These are phyloP conservation scores for Pyrochroa serraticornis DNA, from an alignment of 2,888 invertebrate genomes.

Conservation along the genomic window DNA sequence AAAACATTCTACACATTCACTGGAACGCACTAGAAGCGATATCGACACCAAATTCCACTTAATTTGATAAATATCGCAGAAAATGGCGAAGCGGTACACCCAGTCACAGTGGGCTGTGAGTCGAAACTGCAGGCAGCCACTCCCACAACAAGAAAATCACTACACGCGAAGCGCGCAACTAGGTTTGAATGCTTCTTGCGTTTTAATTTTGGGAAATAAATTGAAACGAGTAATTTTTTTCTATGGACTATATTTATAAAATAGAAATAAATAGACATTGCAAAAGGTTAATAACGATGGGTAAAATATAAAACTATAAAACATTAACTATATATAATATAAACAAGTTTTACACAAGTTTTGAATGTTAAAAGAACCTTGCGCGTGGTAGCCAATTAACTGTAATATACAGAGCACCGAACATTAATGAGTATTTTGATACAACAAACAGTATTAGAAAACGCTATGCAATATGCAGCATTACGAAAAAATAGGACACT, in stretches of 20 bases:
- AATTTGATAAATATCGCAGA: conserved; percentile 37
- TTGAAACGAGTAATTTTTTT: too few relatives aligned
- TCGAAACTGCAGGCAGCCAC: conserved; percentile 35
- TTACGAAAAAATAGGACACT: conserved; percentile 14
- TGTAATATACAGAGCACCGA: conserved; percentile 24
- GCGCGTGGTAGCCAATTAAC: conserved; percentile 4
- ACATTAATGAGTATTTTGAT: conserved; percentile 18
- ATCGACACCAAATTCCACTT: background rate
- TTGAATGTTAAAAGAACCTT: conserved; percentile 11
- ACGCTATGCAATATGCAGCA: conserved; percentile 25
- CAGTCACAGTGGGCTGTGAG: conserved; percentile 29
- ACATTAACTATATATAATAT: conserved; percentile 28
- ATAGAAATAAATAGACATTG: conserved; percentile 39
- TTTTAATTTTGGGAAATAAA: background rate
- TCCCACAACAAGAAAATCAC: conserved; percentile 37
- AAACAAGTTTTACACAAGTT: conserved; percentile 2
- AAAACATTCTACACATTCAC: conserved; percentile 27
- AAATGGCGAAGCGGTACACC: conserved; percentile 47
- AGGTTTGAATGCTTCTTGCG: background rate
- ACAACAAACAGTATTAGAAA: conserved; percentile 16
- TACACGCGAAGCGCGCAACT: conserved; percentile 7
- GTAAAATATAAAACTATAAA: conserved; percentile 37
- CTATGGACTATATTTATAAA: conserved; percentile 33
- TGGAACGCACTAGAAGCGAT: background rate
- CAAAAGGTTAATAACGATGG: conserved; percentile 35